These are phyloP conservation scores for Molossus molossus DNA, from an alignment of 2,797 vertebrate genomes.

Conservation along the genomic window DNA sequence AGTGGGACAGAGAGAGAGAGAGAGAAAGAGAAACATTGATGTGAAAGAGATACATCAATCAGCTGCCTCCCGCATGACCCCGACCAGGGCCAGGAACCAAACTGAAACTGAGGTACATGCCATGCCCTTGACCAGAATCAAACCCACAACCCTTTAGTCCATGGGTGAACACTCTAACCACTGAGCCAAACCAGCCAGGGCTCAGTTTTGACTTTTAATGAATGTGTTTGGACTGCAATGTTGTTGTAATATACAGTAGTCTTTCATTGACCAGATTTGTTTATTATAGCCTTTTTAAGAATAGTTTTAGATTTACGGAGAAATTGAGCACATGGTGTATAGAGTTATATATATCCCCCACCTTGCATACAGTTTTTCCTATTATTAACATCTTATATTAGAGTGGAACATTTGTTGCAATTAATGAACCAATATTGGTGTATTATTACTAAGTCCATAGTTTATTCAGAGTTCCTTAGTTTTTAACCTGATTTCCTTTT, in stretches of 20 bases:
- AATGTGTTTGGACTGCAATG: conserved; percentile 34
- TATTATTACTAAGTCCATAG: conserved; percentile 38
- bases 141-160: too few species aligned
- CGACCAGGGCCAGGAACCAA: too few species aligned
- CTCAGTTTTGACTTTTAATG: background rate
- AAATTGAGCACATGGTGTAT: background rate
- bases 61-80: too few species aligned
- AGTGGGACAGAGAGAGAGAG: too few species aligned
- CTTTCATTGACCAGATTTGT: conserved; percentile 24
- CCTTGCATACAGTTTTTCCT: background rate
- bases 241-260: conserved; percentile 41
- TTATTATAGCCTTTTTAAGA: conserved; percentile 53
- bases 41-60: too few species aligned
- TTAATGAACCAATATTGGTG: conserved; percentile 30
- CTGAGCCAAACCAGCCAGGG: too few species aligned
- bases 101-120: too few species aligned
- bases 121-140: too few species aligned
- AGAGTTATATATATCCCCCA: background rate
- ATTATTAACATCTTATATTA: conserved; percentile 27
- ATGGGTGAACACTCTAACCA: too few species aligned
- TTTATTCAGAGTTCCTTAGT: conserved; percentile 53
- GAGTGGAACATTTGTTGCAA: background rate
- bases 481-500: conserved; percentile 3
- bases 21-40: too few species aligned
- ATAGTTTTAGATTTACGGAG: conserved; percentile 47